Percentiles rank a stretch among this genome's conserved stretches.
These are phyloP conservation scores for Sialia sialis DNA, from an alignment of 2,113 vertebrate genomes.

Conservation along the genomic window DNA sequence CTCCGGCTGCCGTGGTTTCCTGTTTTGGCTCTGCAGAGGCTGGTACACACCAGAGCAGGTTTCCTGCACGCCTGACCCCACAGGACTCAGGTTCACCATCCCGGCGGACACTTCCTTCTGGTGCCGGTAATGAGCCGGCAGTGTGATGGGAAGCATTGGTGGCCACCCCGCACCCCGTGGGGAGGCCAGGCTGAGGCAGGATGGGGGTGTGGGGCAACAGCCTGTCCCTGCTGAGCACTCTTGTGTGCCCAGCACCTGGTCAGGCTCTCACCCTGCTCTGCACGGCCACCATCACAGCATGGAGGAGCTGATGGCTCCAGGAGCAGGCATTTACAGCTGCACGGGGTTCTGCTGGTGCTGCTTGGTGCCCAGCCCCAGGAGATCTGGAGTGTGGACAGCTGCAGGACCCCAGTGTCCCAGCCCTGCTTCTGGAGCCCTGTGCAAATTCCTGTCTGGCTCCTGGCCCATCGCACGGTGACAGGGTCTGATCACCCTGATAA, in stretches of 20 bases:
- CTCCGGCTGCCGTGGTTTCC: not conserved
- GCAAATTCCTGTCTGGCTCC: not conserved
- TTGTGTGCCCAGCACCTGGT: not conserved
- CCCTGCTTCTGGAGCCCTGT: too few relatives aligned
- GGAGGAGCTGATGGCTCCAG: not conserved
- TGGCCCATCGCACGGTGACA: rapidly evolving
- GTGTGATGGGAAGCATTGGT: not conserved
- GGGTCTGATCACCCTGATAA: not conserved
- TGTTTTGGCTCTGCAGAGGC: not conserved
- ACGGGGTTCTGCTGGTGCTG: not conserved
- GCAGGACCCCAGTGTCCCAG: rapidly evolving
- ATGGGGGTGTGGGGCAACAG: not conserved
- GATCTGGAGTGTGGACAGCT: not conserved
- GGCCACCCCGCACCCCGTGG: not conserved
- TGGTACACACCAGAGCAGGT: not conserved
- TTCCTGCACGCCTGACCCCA: constrained; percentile 1
- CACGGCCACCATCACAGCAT: rapidly evolving
- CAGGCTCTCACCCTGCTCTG: rapidly evolving
- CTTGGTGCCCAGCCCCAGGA: not conserved
- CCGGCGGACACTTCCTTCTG: not conserved
- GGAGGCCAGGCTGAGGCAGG: not conserved
- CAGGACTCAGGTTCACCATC: not conserved
- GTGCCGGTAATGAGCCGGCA: not conserved
- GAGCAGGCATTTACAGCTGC: not conserved
- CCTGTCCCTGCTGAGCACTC: not conserved